A percentile compares a stretch with the other conserved stretches of the same genome.
Evolutionary conservation across 23 tunicate genomes (phyloP).

Genomic region (Clavelina lepadiformis): DNA sequence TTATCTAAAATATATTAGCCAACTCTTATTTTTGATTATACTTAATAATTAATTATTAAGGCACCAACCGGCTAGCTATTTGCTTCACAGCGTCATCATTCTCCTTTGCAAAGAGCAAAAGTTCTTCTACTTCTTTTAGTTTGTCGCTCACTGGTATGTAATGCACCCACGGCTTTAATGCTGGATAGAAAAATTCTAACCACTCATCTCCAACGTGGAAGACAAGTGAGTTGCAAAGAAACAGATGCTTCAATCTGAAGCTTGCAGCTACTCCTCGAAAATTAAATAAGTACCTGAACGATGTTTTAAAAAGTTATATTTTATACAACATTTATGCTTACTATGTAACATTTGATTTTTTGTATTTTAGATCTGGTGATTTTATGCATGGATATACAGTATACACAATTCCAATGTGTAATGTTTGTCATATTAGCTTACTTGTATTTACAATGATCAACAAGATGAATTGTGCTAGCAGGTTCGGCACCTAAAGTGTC

Average conservation of each 20-base stretch:
- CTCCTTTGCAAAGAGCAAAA: conserved; percentile 59
- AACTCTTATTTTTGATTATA: too few species aligned
- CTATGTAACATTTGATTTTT: too few species aligned
- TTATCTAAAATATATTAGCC: too few species aligned
- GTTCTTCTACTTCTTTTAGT: conserved; percentile 64
- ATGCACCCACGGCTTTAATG: conserved; percentile 85
- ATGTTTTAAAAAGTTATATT: not conserved
- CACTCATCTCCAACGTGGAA: conserved; percentile 86
- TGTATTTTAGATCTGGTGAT: too few species aligned
- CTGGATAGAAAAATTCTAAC: conserved; percentile 89
- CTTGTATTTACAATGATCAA: conserved; percentile 89
- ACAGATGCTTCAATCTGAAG: conserved; percentile 86
- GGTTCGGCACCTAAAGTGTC: conserved; percentile 90
- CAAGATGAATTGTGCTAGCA: conserved; percentile 71
- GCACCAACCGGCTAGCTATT: conserved; percentile 56
- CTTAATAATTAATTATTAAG: too few species aligned
- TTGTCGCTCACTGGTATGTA: conserved; percentile 59
- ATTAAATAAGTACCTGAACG: conserved; percentile 66
- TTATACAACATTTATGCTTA: not conserved
- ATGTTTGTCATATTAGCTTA: conserved; percentile 16
- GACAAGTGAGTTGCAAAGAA: conserved; percentile 79
- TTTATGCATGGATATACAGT: not conserved
- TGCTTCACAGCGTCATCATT: conserved; percentile 65
- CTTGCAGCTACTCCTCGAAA: conserved; percentile 97
- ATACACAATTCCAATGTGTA: not conserved